phyloP scores from a whole-genome alignment of 2,797 vertebrate genomes.

The Phataginus tricuspis region DNA sequence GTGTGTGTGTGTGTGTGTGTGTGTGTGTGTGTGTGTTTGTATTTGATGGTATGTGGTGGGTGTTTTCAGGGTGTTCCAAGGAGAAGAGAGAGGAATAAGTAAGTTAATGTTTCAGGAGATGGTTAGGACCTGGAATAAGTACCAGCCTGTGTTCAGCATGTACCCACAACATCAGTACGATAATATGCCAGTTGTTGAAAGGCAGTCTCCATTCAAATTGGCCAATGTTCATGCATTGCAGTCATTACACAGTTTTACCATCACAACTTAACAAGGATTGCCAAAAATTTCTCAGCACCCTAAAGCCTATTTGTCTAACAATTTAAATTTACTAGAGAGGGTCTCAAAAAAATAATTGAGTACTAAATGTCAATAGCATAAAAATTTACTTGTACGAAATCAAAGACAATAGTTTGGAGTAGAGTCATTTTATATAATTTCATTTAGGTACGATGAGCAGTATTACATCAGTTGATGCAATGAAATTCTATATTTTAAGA shows the following conservation, averaged over 20 bases:
- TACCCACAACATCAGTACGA: background rate
- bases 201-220: background rate
- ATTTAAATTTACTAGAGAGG: background rate
- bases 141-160: background rate
- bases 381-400: background rate
- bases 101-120: background rate
- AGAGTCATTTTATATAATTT: background rate
- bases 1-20: background rate
- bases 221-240: background rate
- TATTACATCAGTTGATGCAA: background rate
- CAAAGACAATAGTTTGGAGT: constrained; percentile 21
- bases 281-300: background rate
- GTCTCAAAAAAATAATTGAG: background rate
- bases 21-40: background rate
- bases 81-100: background rate
- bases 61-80: background rate
- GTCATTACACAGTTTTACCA: background rate
- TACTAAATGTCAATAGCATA: background rate
- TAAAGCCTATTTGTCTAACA: background rate
- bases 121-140: background rate
- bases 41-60: background rate
- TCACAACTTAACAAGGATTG: background rate
- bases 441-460: background rate
- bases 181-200: background rate
- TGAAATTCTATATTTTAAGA: background rate